Evolutionary conservation across 2,797 vertebrate genomes (phyloP).

Genomic region (Pogoniulus pusillus): DNA sequence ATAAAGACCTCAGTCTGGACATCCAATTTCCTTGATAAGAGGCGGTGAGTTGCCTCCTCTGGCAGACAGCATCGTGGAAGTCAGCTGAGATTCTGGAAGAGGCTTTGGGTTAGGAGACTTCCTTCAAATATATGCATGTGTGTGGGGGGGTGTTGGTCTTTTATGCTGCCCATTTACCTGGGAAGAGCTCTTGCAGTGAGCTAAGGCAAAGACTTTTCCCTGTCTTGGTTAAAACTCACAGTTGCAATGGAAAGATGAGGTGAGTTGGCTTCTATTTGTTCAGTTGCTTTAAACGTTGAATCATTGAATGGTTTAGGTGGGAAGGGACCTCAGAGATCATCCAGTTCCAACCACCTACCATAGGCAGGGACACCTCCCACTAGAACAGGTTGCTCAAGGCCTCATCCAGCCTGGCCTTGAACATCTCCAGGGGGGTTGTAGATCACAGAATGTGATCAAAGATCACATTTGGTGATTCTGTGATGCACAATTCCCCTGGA

Average conservation of each 20-base stretch:
- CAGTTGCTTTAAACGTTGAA: not conserved
- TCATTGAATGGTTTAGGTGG: too few relatives aligned
- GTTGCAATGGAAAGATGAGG: not conserved
- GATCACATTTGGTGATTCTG: too few relatives aligned
- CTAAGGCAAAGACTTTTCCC: fast-evolving
- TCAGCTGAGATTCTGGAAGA: not conserved
- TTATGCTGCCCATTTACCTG: fast-evolving
- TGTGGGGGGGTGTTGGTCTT: not conserved
- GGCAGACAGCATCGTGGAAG: not conserved
- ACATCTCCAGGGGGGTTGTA: too few relatives aligned
- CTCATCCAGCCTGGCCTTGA: too few relatives aligned
- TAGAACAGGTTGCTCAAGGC: too few relatives aligned
- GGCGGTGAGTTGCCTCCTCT: not conserved
- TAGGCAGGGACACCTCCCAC: too few relatives aligned
- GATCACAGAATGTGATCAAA: too few relatives aligned
- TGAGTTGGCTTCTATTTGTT: not conserved
- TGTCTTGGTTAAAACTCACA: not conserved
- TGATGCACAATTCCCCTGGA: too few relatives aligned
- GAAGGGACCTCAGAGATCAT: too few relatives aligned
- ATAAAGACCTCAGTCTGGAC: not conserved
- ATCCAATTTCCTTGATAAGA: not conserved
- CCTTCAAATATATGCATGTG: not conserved
- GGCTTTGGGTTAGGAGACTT: not conserved
- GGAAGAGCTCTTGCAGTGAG: not conserved
- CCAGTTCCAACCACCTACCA: too few relatives aligned